A percentile compares a stretch with the other conserved stretches of the same genome.
These are phyloP conservation scores for Ctenicera cuprea DNA, from an alignment of 2,888 invertebrate genomes.

Conservation along the genomic window DNA sequence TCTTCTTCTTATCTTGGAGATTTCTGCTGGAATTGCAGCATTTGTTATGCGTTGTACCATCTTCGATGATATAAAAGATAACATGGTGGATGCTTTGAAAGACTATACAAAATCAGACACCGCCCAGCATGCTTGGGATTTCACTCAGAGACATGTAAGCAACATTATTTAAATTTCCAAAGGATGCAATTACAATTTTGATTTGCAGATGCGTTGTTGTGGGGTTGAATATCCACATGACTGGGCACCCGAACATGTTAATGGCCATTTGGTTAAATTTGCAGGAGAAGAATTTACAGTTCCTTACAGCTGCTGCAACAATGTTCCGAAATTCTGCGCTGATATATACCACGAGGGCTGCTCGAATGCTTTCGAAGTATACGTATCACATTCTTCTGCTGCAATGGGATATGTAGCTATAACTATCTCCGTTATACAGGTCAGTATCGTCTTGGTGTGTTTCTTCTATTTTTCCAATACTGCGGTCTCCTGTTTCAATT, in stretches of 20 bases:
- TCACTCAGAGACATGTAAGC: conserved; percentile 76
- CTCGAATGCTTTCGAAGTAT: background rate
- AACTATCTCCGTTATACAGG: background rate
- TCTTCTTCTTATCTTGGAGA: conserved; percentile 76
- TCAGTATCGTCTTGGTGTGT: background rate
- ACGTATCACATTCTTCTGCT: background rate
- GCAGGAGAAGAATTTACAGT: background rate
- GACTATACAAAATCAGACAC: conserved; percentile 66
- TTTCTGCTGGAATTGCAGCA: conserved; percentile 65
- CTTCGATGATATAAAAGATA: conserved; percentile 67
- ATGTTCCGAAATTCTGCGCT: background rate
- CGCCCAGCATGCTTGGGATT: conserved; percentile 73
- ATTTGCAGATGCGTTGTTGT: conserved; percentile 25
- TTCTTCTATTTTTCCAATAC: too few species aligned
- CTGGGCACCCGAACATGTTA: conserved; percentile 6
- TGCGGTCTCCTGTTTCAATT: too few species aligned
- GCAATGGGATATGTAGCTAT: background rate
- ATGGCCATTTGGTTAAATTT: background rate
- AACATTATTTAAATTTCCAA: background rate
- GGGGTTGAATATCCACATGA: conserved; percentile 12
- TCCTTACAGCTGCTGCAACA: conserved; percentile 18
- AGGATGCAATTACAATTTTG: background rate
- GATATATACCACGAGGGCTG: background rate
- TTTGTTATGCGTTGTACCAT: conserved; percentile 74
- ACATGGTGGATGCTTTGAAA: conserved; percentile 73